phyloP scores from a whole-genome alignment of 2,797 vertebrate genomes.

The Thalassophryne amazonica region DNA sequence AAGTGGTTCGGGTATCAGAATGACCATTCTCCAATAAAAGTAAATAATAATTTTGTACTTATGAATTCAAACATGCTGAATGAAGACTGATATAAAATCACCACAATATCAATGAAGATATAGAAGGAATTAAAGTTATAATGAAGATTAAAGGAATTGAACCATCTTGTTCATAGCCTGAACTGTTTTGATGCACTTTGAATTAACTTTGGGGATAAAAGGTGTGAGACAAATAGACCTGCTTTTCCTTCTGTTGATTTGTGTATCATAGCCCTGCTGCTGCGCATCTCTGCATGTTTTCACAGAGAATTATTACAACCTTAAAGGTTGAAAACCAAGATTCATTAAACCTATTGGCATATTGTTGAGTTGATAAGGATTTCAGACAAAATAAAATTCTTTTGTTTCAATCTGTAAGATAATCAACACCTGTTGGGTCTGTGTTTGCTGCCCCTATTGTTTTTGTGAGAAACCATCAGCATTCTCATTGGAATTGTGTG shows the following conservation, averaged over 20 bases:
- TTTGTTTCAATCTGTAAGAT: constrained; percentile 24
- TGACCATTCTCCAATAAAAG: no score
- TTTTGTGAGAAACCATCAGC: constrained; percentile 22
- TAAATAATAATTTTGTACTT: no score
- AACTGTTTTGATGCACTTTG: neutral
- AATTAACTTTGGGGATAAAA: no score
- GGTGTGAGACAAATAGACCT: neutral
- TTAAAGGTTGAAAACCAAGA: neutral
- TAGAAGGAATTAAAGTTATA: no score
- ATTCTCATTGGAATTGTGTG: constrained; percentile 5
- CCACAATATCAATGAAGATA: no score
- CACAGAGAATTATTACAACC: no score
- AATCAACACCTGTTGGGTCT: constrained; percentile 25
- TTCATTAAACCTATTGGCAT: constrained; percentile 26
- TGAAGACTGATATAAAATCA: no score
- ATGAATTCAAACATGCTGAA: no score
- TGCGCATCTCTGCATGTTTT: constrained; percentile 9
- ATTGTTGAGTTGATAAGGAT: constrained; percentile 18
- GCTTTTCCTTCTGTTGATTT: neutral
- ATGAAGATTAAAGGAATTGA: no score
- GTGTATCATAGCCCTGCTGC: neutral
- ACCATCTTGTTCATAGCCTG: neutral
- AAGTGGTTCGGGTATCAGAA: no score
- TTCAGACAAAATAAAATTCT: neutral
- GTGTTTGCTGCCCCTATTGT: constrained; percentile 15